Conservation (phyloP, 1,140 invertebrate genomes). For the Cydia fagiglandana region DNA sequence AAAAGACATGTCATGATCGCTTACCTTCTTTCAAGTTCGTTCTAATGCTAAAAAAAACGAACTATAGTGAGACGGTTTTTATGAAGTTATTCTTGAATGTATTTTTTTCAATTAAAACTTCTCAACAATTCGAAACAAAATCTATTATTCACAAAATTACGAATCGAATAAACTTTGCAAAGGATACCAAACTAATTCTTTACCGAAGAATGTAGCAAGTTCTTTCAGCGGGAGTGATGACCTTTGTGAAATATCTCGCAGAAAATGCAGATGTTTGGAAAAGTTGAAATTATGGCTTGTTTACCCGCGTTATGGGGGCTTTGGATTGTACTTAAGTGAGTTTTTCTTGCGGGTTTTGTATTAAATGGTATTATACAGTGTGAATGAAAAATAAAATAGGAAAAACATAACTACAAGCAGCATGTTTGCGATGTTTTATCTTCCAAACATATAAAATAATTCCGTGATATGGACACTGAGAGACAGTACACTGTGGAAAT, state of each 20-base stretch:
- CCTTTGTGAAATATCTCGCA: constrained; percentile 13
- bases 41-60: too few relatives aligned
- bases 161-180: constrained; percentile 2
- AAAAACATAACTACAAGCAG: too few relatives aligned
- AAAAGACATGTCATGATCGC: too few relatives aligned
- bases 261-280: constrained; percentile 28
- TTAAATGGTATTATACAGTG: too few relatives aligned
- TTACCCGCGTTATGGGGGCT: background rate
- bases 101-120: background rate
- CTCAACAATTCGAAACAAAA: background rate
- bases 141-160: constrained; percentile 16
- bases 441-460: too few relatives aligned
- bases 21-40: too few relatives aligned
- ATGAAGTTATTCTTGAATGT: too few relatives aligned
- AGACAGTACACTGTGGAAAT: too few relatives aligned
- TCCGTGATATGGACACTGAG: too few relatives aligned
- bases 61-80: too few relatives aligned
- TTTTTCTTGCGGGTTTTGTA: background rate
- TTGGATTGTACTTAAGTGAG: background rate
- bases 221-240: background rate
- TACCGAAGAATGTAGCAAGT: constrained; percentile 2
- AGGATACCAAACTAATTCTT: constrained; percentile 6
- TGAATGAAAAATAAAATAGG: too few relatives aligned
- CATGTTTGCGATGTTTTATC: too few relatives aligned
- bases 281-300: constrained; percentile 23